A percentile compares a stretch with the other conserved stretches of the same genome.
Evolutionary conservation across 2,113 vertebrate genomes (phyloP).

Genomic region (Clarias batrachus): DNA sequence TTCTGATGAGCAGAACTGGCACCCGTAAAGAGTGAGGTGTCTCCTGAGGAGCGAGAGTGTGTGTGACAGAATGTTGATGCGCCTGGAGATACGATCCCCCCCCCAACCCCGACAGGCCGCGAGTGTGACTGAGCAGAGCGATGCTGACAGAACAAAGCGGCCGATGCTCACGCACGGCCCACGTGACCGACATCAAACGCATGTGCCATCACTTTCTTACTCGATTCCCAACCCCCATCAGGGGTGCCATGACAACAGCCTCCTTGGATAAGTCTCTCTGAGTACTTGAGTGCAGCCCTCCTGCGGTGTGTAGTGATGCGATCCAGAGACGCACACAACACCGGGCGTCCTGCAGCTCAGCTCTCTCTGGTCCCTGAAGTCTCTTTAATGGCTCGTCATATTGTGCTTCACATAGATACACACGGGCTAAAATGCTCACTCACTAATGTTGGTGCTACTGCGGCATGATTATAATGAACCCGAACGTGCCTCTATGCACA

Average conservation of each 20-base stretch:
- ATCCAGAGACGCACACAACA: conserved; percentile 20
- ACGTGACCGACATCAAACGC: conserved; percentile 40
- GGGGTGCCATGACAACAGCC: conserved; percentile 43
- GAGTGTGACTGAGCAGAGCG: conserved; percentile 42
- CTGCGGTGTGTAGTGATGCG: conserved; percentile 7
- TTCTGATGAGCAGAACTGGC: conserved; percentile 20
- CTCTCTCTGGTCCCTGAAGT: conserved; percentile 45
- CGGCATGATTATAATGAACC: conserved; percentile 34
- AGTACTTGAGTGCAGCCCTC: conserved; percentile 18
- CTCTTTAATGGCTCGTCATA: conserved; percentile 56
- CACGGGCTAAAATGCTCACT: conserved; percentile 37
- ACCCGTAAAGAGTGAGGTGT: neutral
- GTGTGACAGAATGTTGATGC: conserved; percentile 51
- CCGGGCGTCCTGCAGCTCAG: conserved; percentile 40
- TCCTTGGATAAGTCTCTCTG: conserved; percentile 36
- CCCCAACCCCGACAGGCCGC: neutral
- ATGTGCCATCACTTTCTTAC: conserved; percentile 38
- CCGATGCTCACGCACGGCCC: neutral
- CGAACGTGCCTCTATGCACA: neutral
- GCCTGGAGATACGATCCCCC: conserved; percentile 47
- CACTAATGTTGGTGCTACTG: conserved; percentile 42
- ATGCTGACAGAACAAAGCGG: conserved; percentile 49
- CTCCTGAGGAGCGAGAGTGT: conserved; percentile 4
- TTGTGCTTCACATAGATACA: conserved; percentile 61
- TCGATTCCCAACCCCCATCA: conserved; percentile 25